A percentile compares a stretch with the other conserved stretches of the same genome.
Evolutionary conservation across 2,888 invertebrate species (phyloP).

Genomic region (Nomada goodeniana): DNA sequence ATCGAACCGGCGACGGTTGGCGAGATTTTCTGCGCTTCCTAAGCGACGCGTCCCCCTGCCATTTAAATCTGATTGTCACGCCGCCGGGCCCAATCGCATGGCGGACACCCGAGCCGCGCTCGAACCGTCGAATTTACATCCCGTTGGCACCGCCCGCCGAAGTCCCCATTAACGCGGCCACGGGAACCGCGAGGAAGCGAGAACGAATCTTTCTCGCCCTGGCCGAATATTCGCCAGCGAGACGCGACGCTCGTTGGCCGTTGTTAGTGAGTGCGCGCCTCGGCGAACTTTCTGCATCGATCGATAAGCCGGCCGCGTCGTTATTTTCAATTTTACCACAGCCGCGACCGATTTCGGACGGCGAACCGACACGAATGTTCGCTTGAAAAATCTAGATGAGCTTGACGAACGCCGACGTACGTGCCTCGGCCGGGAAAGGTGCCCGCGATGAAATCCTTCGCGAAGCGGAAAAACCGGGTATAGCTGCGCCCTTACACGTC

Average conservation of each 20-base stretch:
- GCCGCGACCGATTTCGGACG: no score
- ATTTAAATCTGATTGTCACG: no score
- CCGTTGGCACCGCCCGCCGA: slow-evolving; percentile 25
- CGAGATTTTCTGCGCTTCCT: no score
- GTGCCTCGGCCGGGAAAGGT: background rate
- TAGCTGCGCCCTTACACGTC: slow-evolving; percentile 20
- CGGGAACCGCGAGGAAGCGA: slow-evolving; percentile 44
- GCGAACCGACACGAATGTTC: background rate
- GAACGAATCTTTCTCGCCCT: slow-evolving; percentile 14
- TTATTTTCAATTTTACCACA: no score
- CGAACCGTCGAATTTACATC: slow-evolving; percentile 50
- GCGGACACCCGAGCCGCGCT: slow-evolving; percentile 8
- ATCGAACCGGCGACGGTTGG: no score
- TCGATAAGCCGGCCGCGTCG: no score
- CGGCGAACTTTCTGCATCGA: no score
- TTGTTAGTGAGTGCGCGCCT: no score
- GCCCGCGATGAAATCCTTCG: background rate
- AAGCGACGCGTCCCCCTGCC: no score
- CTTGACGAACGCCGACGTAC: no score
- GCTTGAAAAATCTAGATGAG: no score
- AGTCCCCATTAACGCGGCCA: slow-evolving; percentile 53
- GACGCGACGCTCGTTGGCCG: background rate
- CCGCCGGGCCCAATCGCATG: no score
- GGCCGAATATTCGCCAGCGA: slow-evolving; percentile 35
- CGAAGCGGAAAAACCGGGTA: slow-evolving; percentile 19